Conservation (phyloP, 2,113 vertebrate genomes). For the Antechinus flavipes region DNA sequence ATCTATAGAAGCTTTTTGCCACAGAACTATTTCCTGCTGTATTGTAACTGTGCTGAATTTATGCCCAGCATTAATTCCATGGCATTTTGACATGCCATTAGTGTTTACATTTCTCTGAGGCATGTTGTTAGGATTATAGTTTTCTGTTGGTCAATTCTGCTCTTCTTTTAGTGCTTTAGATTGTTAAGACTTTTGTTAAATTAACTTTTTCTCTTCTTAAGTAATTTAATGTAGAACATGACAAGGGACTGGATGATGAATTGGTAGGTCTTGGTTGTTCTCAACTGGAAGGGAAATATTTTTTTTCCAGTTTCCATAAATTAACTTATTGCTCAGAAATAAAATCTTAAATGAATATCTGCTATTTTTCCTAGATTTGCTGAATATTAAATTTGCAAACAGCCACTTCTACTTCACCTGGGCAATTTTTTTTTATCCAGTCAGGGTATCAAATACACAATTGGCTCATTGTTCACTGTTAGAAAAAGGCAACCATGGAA, state of each 20-base stretch:
- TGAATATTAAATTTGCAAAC: conserved; percentile 42
- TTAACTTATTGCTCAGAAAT: conserved; percentile 56
- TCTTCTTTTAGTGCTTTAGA: not conserved
- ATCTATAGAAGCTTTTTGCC: not conserved
- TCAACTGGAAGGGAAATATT: not conserved
- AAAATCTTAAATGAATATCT: conserved; percentile 53
- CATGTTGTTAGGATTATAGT: not conserved
- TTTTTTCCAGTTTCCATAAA: conserved; percentile 2
- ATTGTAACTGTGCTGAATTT: not conserved
- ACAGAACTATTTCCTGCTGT: not conserved
- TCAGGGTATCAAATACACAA: conserved; percentile 33
- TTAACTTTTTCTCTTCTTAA: conserved; percentile 27
- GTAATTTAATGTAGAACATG: conserved; percentile 35
- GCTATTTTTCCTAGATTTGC: conserved; percentile 58
- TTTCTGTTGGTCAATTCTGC: not conserved
- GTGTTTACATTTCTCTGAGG: not conserved
- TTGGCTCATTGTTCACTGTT: conserved; percentile 31
- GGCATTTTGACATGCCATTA: not conserved
- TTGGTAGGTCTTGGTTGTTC: not conserved
- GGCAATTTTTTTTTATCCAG: conserved; percentile 40
- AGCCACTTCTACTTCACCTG: conserved; percentile 25
- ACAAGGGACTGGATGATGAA: not conserved
- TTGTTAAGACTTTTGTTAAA: not conserved
- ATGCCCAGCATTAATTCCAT: not conserved
- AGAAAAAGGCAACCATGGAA: not conserved